Evolutionary conservation across 2,888 invertebrate species (phyloP).

Genomic region (Stenodera caucasica): DNA sequence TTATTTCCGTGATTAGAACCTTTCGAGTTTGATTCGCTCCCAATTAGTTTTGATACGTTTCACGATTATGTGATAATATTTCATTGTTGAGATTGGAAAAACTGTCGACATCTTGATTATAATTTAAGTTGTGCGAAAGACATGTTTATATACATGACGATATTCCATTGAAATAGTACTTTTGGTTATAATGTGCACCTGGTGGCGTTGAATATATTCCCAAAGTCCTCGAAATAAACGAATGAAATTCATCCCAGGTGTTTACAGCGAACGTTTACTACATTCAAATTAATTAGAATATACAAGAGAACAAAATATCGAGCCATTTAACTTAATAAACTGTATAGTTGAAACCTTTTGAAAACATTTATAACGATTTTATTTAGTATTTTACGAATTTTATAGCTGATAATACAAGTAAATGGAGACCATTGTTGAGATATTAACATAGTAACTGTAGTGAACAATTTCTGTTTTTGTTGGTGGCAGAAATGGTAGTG

Average conservation of each 20-base stretch:
- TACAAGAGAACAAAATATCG: slow-evolving; percentile 31
- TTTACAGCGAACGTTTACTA: slow-evolving; percentile 23
- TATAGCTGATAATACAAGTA: not conserved
- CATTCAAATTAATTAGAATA: slow-evolving; percentile 31
- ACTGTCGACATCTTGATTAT: not conserved
- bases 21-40: too few relatives aligned
- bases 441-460: not conserved
- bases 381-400: slow-evolving; percentile 10
- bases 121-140: not conserved
- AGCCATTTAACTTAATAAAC: slow-evolving; percentile 30
- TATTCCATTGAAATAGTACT: slow-evolving; percentile 22
- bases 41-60: too few relatives aligned
- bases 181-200: slow-evolving; percentile 27
- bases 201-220: slow-evolving; percentile 25
- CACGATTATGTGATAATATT: too few relatives aligned
- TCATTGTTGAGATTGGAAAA: too few relatives aligned
- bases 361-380: slow-evolving; percentile 15
- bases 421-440: slow-evolving; percentile 12
- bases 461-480: not conserved
- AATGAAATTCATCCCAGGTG: slow-evolving; percentile 33
- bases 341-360: slow-evolving; percentile 13
- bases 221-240: slow-evolving; percentile 28
- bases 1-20: too few relatives aligned
- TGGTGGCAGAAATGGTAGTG: too few relatives aligned
- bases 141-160: not conserved